phyloP scores from a whole-genome alignment of 2,797 vertebrate species.

The Enteromius anoplus region DNA sequence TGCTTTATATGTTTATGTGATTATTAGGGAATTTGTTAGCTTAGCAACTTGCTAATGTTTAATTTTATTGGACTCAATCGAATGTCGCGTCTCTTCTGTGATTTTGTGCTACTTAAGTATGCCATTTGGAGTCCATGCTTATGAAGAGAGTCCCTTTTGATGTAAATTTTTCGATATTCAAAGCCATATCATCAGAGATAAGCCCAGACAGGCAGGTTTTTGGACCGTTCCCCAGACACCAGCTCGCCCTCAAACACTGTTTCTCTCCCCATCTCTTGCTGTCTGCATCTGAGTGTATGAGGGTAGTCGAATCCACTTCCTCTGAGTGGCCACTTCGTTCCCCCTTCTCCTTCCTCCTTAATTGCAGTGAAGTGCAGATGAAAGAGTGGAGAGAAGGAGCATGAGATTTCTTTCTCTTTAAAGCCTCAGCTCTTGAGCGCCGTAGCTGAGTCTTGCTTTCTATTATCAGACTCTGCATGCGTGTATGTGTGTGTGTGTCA shows the following conservation, averaged over 20 bases:
- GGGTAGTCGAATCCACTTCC: constrained; percentile 43
- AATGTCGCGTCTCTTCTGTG: not conserved
- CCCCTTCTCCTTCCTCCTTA: constrained; percentile 43
- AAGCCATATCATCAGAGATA: constrained; percentile 3
- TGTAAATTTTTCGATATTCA: not conserved
- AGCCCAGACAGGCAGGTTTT: constrained; percentile 19
- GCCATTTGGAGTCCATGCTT: not conserved
- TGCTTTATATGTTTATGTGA: not conserved
- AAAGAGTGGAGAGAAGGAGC: constrained; percentile 42
- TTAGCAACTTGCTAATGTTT: not conserved
- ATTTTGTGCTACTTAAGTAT: not conserved
- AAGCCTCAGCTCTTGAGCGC: constrained; percentile 34
- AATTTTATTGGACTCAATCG: not conserved
- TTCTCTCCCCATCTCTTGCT: not conserved
- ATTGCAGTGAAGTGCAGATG: constrained; percentile 51
- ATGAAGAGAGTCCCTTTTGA: not conserved
- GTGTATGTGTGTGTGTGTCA: not conserved
- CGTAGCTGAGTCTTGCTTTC: constrained; percentile 31
- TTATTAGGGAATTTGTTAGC: not conserved
- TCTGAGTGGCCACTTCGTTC: constrained; percentile 48
- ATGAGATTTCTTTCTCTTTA: constrained; percentile 48
- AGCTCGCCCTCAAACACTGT: constrained; percentile 15
- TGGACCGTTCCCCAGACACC: constrained; percentile 20
- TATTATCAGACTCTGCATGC: constrained; percentile 20
- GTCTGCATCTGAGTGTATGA: constrained; percentile 24